Conservation (phyloP, 2,113 vertebrate genomes). For the Eudyptes chrysolophus region DNA sequence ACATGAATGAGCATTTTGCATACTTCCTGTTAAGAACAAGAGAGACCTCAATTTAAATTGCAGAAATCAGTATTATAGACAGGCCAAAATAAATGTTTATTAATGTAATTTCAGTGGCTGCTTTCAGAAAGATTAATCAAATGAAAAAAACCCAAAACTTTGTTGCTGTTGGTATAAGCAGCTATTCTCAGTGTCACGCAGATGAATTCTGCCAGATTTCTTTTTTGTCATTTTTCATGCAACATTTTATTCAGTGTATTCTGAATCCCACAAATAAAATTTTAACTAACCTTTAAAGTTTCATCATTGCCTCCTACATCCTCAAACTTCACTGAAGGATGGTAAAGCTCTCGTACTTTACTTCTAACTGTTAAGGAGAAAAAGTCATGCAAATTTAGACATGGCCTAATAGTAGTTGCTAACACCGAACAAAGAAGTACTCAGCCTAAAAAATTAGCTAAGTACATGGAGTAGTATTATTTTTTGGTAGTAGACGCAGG, state of each 20-base stretch:
- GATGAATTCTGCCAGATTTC: background rate
- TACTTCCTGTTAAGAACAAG: constrained; percentile 80
- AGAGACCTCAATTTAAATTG: background rate
- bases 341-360: constrained; percentile 76
- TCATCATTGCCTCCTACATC: constrained; percentile 91
- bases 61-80: background rate
- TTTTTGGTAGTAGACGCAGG: background rate
- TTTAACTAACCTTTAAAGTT: constrained; percentile 82
- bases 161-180: background rate
- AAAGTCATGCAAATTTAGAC: background rate
- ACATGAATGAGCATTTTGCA: constrained; percentile 94
- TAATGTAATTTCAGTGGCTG: background rate
- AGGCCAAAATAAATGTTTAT: background rate
- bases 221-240: background rate
- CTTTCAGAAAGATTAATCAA: background rate
- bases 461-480: background rate
- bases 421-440: background rate
- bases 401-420: background rate
- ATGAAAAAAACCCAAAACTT: background rate
- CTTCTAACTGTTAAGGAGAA: constrained; percentile 71
- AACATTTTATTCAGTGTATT: background rate
- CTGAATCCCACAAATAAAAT: background rate
- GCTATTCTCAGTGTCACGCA: background rate
- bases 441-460: background rate
- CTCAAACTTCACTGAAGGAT: constrained; percentile 84